These are phyloP conservation scores for Mesocentrotus franciscanus DNA, from an alignment of 53 echinoderm and acorn worm species.

Conservation along the genomic window DNA sequence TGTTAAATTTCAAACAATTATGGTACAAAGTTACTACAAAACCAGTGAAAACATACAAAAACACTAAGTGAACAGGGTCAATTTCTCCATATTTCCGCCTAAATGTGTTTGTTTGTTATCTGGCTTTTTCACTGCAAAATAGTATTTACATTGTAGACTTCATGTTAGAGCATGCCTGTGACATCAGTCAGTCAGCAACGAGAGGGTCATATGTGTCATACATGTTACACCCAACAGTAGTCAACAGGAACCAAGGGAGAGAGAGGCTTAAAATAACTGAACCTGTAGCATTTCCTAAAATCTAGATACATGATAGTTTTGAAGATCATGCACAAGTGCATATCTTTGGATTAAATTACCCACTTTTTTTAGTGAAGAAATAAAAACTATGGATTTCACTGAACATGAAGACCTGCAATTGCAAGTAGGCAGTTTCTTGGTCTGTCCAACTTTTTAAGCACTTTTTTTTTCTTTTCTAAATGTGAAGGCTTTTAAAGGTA, in stretches of 20 bases:
- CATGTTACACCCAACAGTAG: constrained; percentile 35
- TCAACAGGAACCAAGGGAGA: constrained; percentile 19
- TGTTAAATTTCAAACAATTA: neutral
- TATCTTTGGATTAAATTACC: neutral
- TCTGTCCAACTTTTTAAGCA: neutral
- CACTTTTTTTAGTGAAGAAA: neutral
- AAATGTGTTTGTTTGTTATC: neutral
- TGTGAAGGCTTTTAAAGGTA: too few species aligned
- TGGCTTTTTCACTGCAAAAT: too few species aligned
- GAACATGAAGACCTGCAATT: neutral
- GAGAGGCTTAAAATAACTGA: constrained; percentile 17
- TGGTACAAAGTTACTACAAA: too few species aligned
- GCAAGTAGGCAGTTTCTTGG: neutral
- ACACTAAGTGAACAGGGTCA: too few species aligned
- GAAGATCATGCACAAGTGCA: constrained; percentile 39
- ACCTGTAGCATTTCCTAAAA: constrained; percentile 41
- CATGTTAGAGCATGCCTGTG: neutral
- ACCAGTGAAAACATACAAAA: too few species aligned
- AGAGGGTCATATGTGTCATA: constrained; percentile 41
- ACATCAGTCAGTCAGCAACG: neutral
- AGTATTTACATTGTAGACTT: too few species aligned
- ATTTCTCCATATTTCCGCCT: too few species aligned
- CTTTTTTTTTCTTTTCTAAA: too few species aligned
- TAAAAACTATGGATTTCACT: neutral
- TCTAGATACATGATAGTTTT: constrained; percentile 37